Evolutionary conservation across 2,888 invertebrate genomes (phyloP).

Genomic region (Drosophila monieri): DNA sequence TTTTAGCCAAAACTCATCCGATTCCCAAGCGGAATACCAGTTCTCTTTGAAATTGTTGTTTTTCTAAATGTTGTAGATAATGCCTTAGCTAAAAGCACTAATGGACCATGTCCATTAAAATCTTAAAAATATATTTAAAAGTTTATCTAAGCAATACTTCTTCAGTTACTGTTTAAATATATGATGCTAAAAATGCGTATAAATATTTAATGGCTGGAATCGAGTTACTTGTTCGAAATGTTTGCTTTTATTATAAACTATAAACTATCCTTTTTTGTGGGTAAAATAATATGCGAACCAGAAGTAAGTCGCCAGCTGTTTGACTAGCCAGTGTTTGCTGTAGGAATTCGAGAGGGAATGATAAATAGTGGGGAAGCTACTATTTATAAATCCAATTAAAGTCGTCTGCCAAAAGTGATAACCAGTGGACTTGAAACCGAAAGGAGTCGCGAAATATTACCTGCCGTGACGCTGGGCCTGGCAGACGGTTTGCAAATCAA

Average conservation of each 20-base stretch:
- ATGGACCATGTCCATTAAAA: no score
- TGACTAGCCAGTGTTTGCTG: slow-evolving; percentile 8
- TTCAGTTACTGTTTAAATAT: background rate
- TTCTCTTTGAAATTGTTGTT: no score
- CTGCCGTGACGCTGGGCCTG: slow-evolving; percentile 1
- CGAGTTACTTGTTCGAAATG: background rate
- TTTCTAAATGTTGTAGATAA: no score
- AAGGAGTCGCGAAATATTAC: slow-evolving; percentile 13
- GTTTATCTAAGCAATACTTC: background rate
- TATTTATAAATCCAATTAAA: slow-evolving; percentile 27
- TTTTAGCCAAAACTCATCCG: no score
- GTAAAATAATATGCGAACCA: background rate
- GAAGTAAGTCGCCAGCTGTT: slow-evolving; percentile 7
- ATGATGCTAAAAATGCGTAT: background rate
- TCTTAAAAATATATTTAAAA: background rate
- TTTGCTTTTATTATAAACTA: background rate
- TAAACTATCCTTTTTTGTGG: slow-evolving; percentile 1
- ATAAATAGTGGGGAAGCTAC: slow-evolving; percentile 7
- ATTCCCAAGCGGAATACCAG: no score
- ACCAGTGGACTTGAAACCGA: slow-evolving; percentile 9
- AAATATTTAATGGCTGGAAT: slow-evolving; percentile 1
- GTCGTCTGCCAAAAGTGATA: slow-evolving; percentile 15
- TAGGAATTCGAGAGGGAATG: background rate
- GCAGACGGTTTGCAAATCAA: background rate
- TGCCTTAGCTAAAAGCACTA: no score